Evolutionary conservation across 2,888 invertebrate species (phyloP).

Genomic region (Leptura quadrifasciata): DNA sequence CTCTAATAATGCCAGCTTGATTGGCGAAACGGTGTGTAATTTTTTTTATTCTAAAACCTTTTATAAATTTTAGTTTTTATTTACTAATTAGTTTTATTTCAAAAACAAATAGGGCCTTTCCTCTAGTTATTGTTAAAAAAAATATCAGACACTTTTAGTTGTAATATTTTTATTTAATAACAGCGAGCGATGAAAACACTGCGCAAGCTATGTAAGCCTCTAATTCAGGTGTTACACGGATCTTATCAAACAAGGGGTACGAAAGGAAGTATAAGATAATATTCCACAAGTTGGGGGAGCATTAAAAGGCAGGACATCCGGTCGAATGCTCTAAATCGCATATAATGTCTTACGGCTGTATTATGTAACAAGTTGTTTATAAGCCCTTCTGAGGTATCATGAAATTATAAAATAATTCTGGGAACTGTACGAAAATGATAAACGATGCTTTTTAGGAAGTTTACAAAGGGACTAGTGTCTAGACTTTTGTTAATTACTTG

Average conservation of each 20-base stretch:
- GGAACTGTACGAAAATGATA: constrained; percentile 18
- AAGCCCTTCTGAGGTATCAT: constrained; percentile 43
- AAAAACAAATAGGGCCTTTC: too few relatives aligned
- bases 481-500: constrained; percentile 19
- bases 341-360: constrained; percentile 57
- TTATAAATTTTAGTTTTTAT: too few relatives aligned
- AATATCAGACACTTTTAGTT: too few relatives aligned
- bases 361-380: constrained; percentile 62
- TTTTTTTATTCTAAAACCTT: too few relatives aligned
- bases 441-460: constrained; percentile 11
- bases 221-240: constrained; percentile 39
- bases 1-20: too few relatives aligned
- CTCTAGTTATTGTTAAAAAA: too few relatives aligned
- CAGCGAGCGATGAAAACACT: neutral
- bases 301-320: constrained; percentile 69
- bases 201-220: neutral
- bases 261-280: constrained; percentile 68
- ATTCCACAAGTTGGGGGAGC: constrained; percentile 69
- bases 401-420: constrained; percentile 31
- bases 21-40: too few relatives aligned
- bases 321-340: constrained; percentile 62
- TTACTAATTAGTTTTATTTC: too few relatives aligned
- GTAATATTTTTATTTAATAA: neutral
- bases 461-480: constrained; percentile 28
- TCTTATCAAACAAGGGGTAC: constrained; percentile 51